Percentiles rank a stretch among this genome's conserved stretches.
phyloP scores from a whole-genome alignment of 2,113 vertebrate species.

The Microtus richardsoni region DNA sequence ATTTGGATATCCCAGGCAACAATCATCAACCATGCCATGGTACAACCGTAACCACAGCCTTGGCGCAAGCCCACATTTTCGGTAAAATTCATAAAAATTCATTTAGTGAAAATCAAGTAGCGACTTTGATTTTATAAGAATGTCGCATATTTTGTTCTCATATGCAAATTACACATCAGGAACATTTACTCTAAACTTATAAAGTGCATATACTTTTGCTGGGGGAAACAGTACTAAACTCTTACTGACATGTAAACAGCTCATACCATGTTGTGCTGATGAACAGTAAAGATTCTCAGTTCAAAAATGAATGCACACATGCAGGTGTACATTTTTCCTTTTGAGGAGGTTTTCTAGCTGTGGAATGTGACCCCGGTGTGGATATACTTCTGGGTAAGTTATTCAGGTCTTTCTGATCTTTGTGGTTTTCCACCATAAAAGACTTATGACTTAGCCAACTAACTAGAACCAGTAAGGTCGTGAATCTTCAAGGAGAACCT shows the following conservation, averaged over 20 bases:
- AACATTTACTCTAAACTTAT: neutral
- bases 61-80: neutral
- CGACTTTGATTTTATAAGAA: neutral
- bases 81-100: constrained; percentile 9
- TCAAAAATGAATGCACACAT: neutral
- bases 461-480: neutral
- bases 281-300: neutral
- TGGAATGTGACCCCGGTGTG: neutral
- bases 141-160: neutral
- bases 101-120: neutral
- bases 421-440: constrained; percentile 35
- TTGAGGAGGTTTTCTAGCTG: neutral
- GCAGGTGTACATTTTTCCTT: neutral
- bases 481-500: neutral
- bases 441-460: neutral
- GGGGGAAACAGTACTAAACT: neutral
- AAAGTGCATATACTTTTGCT: neutral
- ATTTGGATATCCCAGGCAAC: neutral
- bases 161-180: neutral
- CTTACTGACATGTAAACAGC: neutral
- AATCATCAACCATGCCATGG: neutral
- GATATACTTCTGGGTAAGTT: neutral
- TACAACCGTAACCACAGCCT: neutral
- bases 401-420: neutral
- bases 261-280: neutral